phyloP scores from a whole-genome alignment of 1,140 invertebrate species.

The Hestina assimilis region DNA sequence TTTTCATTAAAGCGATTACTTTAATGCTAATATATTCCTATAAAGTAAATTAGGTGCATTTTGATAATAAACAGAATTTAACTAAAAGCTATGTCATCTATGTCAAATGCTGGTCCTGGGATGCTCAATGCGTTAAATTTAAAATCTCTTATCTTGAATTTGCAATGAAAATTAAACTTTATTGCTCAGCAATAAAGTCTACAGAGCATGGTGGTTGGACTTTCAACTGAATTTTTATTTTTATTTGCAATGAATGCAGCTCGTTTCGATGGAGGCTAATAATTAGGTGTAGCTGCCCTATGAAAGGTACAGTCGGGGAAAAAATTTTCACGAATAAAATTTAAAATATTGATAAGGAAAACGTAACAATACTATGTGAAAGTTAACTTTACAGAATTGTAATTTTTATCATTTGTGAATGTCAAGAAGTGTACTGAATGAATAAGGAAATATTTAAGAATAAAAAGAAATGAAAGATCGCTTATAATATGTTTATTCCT shows the following conservation, averaged over 20 bases:
- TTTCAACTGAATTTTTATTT: constrained; percentile 26
- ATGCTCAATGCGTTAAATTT: constrained; percentile 27
- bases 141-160: constrained; percentile 12
- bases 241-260: constrained; percentile 38
- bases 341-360: background rate
- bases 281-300: constrained; percentile 31
- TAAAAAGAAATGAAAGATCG: too few relatives aligned
- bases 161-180: constrained; percentile 23
- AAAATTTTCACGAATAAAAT: constrained; percentile 9
- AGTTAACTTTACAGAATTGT: background rate
- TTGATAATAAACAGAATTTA: constrained; percentile 6
- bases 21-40: background rate
- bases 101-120: constrained; percentile 24
- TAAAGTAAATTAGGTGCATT: background rate
- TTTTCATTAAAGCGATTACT: background rate
- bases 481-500: too few relatives aligned
- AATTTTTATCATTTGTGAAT: background rate
- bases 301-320: constrained; percentile 1
- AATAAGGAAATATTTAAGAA: too few relatives aligned
- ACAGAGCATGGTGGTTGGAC: background rate
- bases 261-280: constrained; percentile 34
- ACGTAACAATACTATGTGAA: background rate
- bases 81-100: constrained; percentile 21
- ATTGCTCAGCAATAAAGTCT: constrained; percentile 8
- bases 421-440: background rate